Percentiles rank a stretch among this genome's conserved stretches.
These are phyloP conservation scores for Galemys pyrenaicus DNA, from an alignment of 2,113 vertebrate genomes.

Conservation along the genomic window DNA sequence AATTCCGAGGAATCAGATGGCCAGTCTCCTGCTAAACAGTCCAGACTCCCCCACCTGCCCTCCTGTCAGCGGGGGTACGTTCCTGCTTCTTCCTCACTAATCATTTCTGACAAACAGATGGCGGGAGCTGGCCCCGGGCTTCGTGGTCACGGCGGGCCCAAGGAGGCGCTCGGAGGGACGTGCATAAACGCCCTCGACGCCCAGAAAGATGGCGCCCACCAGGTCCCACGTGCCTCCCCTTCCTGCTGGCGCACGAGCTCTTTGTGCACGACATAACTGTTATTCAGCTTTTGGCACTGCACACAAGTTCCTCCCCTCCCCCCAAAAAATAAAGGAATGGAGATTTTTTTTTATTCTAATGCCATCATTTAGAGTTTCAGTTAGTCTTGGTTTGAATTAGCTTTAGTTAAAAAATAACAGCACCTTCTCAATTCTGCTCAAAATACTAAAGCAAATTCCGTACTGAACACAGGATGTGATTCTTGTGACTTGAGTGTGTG, in stretches of 20 bases:
- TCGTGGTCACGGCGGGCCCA: too few species aligned
- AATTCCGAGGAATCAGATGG: neutral
- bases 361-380: too few species aligned
- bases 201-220: too few species aligned
- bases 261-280: neutral
- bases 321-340: neutral
- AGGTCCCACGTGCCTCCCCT: too few species aligned
- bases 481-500: neutral
- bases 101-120: slow-evolving; percentile 72
- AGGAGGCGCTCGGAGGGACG: too few species aligned
- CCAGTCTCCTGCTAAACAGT: neutral
- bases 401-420: neutral
- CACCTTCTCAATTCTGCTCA: neutral
- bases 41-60: slow-evolving; percentile 50
- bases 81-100: slow-evolving; percentile 67
- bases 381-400: neutral
- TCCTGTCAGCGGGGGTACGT: slow-evolving; percentile 55
- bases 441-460: neutral
- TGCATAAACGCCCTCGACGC: too few species aligned
- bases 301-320: neutral
- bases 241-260: neutral
- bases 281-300: neutral
- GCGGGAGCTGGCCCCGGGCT: too few species aligned
- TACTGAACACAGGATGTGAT: neutral
- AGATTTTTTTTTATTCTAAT: neutral